phyloP scores from a whole-genome alignment of 1,140 invertebrate species.

The Eulimnadia texana region DNA sequence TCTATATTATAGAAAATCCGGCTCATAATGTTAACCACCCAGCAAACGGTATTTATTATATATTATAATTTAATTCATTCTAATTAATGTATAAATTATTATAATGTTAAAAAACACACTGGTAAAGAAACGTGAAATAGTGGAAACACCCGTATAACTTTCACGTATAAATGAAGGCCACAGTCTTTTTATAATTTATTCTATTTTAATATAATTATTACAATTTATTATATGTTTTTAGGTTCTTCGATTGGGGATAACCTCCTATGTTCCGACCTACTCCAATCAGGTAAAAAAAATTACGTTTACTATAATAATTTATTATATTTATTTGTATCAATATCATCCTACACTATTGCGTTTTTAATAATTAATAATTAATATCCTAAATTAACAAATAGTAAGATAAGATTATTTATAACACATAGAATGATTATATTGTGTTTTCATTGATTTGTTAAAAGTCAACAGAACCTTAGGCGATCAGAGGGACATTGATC shows the following conservation, averaged over 20 bases:
- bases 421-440: not conserved
- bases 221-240: too few relatives aligned
- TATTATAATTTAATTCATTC: not conserved
- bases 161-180: not conserved
- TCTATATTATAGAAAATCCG: not conserved
- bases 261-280: not conserved
- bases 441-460: not conserved
- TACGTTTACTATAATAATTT: not conserved
- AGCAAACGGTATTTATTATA: not conserved
- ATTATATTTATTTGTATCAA: not conserved
- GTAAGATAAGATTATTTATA: not conserved
- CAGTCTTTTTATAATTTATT: not conserved
- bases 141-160: not conserved
- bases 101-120: too few relatives aligned
- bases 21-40: not conserved
- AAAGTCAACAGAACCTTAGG: not conserved
- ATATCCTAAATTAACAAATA: not conserved
- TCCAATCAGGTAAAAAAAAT: not conserved
- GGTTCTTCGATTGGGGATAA: not conserved
- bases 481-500: not conserved
- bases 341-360: not conserved
- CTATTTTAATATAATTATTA: not conserved
- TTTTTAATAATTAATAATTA: not conserved
- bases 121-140: too few relatives aligned
- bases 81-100: too few relatives aligned